Evolutionary conservation across 1,140 invertebrate species (phyloP).

Genomic region (Camponotus floridanus): DNA sequence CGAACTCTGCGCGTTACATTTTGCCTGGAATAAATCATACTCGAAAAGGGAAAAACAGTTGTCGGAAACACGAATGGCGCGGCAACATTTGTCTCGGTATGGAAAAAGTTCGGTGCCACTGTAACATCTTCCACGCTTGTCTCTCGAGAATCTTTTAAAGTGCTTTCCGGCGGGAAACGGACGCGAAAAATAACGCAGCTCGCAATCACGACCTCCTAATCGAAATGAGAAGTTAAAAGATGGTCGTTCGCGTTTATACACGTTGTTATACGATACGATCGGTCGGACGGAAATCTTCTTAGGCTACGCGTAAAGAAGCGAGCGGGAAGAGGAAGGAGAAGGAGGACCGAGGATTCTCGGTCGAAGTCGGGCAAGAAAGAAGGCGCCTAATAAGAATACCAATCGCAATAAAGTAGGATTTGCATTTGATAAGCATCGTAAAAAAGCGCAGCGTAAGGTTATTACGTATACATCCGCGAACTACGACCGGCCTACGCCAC

Average conservation of each 20-base stretch:
- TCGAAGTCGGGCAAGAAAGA: conserved; percentile 29
- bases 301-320: conserved; percentile 16
- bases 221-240: conserved; percentile 76
- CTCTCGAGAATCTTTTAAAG: conserved; percentile 3
- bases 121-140: conserved; percentile 19
- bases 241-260: conserved; percentile 52
- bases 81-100: conserved; percentile 60
- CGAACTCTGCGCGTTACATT: background rate
- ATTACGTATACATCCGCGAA: conserved; percentile 73
- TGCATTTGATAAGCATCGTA: conserved; percentile 83
- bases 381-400: conserved; percentile 82
- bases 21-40: background rate
- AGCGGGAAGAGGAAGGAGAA: conserved; percentile 15
- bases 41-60: background rate
- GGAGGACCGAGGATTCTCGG: conserved; percentile 33
- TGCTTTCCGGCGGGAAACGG: conserved; percentile 33
- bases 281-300: conserved; percentile 73
- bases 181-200: conserved; percentile 63
- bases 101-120: conserved; percentile 44
- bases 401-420: conserved; percentile 85
- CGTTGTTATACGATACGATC: conserved; percentile 50
- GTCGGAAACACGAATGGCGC: conserved; percentile 12
- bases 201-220: conserved; percentile 57
- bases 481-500: conserved; percentile 61
- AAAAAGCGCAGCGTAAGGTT: conserved; percentile 82